These are phyloP conservation scores for Diceros bicornis DNA, from an alignment of 2,797 vertebrate species.

Conservation along the genomic window DNA sequence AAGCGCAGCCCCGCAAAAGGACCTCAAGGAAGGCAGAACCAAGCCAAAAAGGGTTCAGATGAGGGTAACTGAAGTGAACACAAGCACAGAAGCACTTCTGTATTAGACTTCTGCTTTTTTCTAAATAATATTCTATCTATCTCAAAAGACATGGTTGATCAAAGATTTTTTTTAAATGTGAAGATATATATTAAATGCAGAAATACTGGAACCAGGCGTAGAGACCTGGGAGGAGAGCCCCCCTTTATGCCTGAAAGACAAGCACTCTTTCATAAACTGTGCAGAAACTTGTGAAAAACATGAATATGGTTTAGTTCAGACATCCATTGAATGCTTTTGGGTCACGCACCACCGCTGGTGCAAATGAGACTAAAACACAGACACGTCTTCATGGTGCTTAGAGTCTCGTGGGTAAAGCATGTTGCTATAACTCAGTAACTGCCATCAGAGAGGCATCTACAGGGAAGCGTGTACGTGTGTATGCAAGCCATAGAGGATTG, in stretches of 20 bases:
- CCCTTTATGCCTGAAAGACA: not conserved
- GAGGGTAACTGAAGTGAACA: not conserved
- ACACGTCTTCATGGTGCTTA: not conserved
- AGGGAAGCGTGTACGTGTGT: accelerated
- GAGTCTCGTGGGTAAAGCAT: not conserved
- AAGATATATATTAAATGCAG: not conserved
- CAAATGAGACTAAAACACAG: not conserved
- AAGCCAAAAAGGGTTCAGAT: not conserved
- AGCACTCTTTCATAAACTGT: not conserved
- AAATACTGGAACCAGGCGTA: not conserved
- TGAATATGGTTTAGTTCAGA: not conserved
- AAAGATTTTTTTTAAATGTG: not conserved
- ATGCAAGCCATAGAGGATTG: accelerated
- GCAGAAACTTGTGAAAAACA: not conserved
- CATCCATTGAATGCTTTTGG: not conserved
- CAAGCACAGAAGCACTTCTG: not conserved
- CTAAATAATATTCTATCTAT: not conserved
- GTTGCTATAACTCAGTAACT: not conserved
- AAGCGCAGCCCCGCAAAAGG: not conserved
- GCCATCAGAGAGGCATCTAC: not conserved
- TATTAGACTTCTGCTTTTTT: not conserved
- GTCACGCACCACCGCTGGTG: not conserved
- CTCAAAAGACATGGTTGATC: not conserved
- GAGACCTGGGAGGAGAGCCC: not conserved
- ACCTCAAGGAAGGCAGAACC: not conserved